Percentiles rank a stretch among this genome's conserved stretches.
Conservation (phyloP, 1,140 invertebrate genomes). For the Acromyrmex charruanus region DNA sequence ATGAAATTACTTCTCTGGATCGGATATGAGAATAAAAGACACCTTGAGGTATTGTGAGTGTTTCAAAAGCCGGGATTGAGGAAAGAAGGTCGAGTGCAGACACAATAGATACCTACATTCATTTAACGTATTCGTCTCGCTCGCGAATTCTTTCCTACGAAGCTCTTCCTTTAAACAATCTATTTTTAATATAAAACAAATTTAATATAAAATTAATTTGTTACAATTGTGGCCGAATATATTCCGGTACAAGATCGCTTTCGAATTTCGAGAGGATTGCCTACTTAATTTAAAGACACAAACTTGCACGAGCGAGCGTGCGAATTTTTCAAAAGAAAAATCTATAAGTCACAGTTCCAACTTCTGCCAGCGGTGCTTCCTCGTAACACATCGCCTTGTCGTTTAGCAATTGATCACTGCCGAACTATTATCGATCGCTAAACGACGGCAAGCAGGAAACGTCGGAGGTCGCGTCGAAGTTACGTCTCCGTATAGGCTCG, state of each 20-base stretch:
- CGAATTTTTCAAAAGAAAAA: neutral
- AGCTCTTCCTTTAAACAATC: neutral
- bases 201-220: neutral
- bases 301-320: neutral
- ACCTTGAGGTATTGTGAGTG: neutral
- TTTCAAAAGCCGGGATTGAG: slow-evolving; percentile 1
- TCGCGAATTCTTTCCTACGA: neutral
- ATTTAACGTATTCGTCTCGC: neutral
- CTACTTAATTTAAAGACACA: neutral
- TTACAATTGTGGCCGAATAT: neutral
- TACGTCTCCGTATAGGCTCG: slow-evolving; percentile 77
- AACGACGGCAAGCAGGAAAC: slow-evolving; percentile 78
- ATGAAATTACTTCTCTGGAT: slow-evolving; percentile 20
- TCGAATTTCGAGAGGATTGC: neutral
- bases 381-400: neutral
- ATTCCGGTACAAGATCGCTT: neutral
- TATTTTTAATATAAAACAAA: neutral
- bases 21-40: neutral
- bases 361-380: neutral
- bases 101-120: neutral
- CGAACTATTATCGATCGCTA: slow-evolving; percentile 32
- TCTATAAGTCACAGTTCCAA: neutral
- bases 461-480: slow-evolving; percentile 78
- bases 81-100: neutral
- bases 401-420: slow-evolving; percentile 6